Evolutionary conservation across 1,140 invertebrate genomes (phyloP).

Genomic region (Glomeris maerens): DNA sequence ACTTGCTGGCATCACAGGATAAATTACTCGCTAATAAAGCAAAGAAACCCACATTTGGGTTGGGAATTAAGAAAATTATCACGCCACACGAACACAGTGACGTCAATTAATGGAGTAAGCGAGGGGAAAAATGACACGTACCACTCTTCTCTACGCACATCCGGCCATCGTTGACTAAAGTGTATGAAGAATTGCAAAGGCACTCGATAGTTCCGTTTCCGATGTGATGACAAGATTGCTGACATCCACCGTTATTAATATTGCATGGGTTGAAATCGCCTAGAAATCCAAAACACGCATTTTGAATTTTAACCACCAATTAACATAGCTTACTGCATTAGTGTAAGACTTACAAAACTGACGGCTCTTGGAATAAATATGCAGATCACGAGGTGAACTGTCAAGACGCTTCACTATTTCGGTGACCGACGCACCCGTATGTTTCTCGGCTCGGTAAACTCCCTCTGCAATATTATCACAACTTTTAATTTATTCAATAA

Average conservation of each 20-base stretch:
- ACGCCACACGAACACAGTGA: too few species aligned
- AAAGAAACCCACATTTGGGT: too few species aligned
- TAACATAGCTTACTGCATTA: too few species aligned
- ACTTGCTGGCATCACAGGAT: slow-evolving; percentile 76
- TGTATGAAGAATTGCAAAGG: slow-evolving; percentile 66
- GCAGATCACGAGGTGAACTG: slow-evolving; percentile 78
- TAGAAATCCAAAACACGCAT: slow-evolving; percentile 10
- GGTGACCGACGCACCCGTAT: slow-evolving; percentile 86
- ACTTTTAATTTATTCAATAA: neutral
- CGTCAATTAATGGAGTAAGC: too few species aligned
- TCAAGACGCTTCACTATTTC: slow-evolving; percentile 84
- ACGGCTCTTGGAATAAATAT: slow-evolving; percentile 62
- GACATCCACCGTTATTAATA: slow-evolving; percentile 89
- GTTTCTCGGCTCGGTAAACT: slow-evolving; percentile 91
- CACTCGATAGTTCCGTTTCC: slow-evolving; percentile 67
- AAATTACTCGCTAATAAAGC: too few species aligned
- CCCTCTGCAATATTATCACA: slow-evolving; percentile 38
- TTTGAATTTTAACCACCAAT: too few species aligned
- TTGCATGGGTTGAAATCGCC: slow-evolving; percentile 63
- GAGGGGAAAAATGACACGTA: too few species aligned
- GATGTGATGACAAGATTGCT: slow-evolving; percentile 82
- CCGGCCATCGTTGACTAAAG: slow-evolving; percentile 77
- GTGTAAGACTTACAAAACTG: slow-evolving; percentile 60
- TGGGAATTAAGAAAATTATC: too few species aligned
- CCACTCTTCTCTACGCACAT: slow-evolving; percentile 66